These are phyloP conservation scores for Apus apus DNA, from an alignment of 2,113 vertebrate genomes.

Conservation along the genomic window DNA sequence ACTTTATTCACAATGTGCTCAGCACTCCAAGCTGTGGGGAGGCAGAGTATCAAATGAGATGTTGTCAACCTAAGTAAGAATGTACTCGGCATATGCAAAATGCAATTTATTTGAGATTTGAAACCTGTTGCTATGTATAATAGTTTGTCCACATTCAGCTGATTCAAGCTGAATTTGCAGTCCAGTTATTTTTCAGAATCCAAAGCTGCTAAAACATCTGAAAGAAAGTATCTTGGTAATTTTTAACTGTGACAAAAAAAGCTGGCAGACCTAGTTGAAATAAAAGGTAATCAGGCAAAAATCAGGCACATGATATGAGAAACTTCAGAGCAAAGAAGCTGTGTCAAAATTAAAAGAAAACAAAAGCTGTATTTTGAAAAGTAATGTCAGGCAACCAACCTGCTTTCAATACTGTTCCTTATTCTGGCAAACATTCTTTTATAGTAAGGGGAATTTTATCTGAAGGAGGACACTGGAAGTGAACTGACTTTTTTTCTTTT, in stretches of 20 bases:
- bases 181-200: background rate
- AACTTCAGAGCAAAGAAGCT: background rate
- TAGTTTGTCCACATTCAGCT: background rate
- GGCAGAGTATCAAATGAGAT: background rate
- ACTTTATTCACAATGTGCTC: background rate
- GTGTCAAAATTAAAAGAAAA: background rate
- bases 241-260: background rate
- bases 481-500: background rate
- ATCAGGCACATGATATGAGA: rapidly evolving
- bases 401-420: background rate
- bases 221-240: background rate
- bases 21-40: background rate
- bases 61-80: background rate
- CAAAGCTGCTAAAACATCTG: background rate
- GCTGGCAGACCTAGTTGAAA: background rate
- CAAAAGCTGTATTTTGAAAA: background rate
- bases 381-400: background rate
- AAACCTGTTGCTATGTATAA: background rate
- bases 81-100: background rate
- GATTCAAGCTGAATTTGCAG: background rate
- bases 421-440: background rate
- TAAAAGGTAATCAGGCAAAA: background rate
- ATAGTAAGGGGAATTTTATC: background rate
- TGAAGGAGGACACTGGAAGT: background rate
- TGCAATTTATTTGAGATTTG: background rate